Percentiles rank a stretch among this genome's conserved stretches.
phyloP scores from a whole-genome alignment of 2,797 vertebrate genomes.

The Chelonia mydas region DNA sequence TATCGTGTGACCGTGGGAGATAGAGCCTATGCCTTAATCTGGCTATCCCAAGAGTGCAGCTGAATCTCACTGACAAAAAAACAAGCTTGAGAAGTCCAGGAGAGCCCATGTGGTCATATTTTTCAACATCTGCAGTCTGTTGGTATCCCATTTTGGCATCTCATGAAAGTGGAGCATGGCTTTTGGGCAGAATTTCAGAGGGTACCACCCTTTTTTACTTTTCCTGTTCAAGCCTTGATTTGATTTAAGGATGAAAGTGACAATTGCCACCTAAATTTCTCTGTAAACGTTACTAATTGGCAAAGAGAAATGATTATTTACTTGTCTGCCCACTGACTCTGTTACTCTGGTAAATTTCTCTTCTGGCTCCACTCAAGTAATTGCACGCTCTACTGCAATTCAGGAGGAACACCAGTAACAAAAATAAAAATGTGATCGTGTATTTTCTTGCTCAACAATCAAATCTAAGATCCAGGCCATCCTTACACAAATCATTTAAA shows the following conservation, averaged over 20 bases:
- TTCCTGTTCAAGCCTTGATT: background rate
- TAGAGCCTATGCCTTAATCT: background rate
- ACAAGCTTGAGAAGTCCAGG: background rate
- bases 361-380: background rate
- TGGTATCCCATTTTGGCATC: rapidly evolving
- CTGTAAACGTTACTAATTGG: background rate
- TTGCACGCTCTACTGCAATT: background rate
- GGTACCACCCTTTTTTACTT: background rate
- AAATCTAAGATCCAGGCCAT: background rate
- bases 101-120: background rate
- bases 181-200: background rate
- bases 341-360: background rate
- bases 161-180: background rate
- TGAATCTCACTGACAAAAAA: background rate
- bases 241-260: background rate
- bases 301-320: background rate
- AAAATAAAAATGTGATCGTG: background rate
- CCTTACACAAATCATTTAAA: background rate
- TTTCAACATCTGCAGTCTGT: rapidly evolving
- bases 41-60: background rate
- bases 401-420: background rate
- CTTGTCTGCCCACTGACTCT: background rate
- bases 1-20: constrained; percentile 19
- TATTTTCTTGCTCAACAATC: background rate
- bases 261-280: background rate